Evolutionary conservation across 2,797 vertebrate species (phyloP).

Genomic region (Echiichthys vipera): DNA sequence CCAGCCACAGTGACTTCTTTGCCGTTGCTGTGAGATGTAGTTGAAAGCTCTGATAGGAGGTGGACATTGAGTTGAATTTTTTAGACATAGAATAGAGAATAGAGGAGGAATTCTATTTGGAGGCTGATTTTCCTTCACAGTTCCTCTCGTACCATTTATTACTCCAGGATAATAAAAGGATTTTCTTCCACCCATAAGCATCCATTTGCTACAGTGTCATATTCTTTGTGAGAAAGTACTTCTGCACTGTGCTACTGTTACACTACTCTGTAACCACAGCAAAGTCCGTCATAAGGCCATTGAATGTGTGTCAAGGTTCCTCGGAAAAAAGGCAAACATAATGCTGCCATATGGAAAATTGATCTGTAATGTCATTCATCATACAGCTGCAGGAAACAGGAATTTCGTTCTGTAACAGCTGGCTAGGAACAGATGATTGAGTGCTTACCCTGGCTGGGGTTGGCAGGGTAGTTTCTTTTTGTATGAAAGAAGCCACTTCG

Average conservation of each 20-base stretch:
- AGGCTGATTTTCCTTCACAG: background rate
- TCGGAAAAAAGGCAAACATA: slow-evolving; percentile 55
- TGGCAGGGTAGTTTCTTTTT: slow-evolving; percentile 26
- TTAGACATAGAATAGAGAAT: background rate
- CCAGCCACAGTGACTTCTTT: too few relatives aligned
- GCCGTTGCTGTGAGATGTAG: background rate
- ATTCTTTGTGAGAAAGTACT: slow-evolving; percentile 50
- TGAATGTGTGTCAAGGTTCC: slow-evolving; percentile 54
- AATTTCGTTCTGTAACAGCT: slow-evolving; percentile 59
- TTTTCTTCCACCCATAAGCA: slow-evolving; percentile 15
- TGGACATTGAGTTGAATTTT: background rate
- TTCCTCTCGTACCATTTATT: background rate
- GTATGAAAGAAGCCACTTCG: slow-evolving; percentile 12
- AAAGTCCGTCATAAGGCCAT: slow-evolving; percentile 40
- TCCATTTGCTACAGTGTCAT: slow-evolving; percentile 13
- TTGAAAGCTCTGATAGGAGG: background rate
- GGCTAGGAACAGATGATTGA: slow-evolving; percentile 60
- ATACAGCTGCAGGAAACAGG: slow-evolving; percentile 54
- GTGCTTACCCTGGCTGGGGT: slow-evolving; percentile 42
- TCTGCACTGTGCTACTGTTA: slow-evolving; percentile 22
- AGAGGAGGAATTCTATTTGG: background rate
- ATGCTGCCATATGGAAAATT: slow-evolving; percentile 67
- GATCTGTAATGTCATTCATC: slow-evolving; percentile 65
- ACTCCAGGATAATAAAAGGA: background rate
- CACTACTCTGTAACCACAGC: slow-evolving; percentile 58